Conservation (phyloP, 2,888 invertebrate genomes). For the Eristalinus sepulchralis region DNA sequence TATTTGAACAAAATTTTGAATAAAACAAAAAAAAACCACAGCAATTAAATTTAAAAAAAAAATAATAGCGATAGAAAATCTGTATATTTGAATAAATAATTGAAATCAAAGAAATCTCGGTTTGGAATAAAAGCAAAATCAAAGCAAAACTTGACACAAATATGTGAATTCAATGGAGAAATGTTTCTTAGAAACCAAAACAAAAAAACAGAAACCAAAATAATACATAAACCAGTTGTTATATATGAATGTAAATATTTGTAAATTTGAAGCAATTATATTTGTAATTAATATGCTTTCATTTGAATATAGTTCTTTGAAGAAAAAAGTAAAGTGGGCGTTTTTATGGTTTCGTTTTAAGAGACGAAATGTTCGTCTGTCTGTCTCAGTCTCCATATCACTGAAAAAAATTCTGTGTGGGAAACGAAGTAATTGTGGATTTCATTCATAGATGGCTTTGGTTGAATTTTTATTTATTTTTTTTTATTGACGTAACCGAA, state of each 20-base stretch:
- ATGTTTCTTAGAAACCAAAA: background rate
- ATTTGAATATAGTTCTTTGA: constrained; percentile 80
- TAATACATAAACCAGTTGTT: constrained; percentile 56
- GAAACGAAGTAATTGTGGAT: no score
- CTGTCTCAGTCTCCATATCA: no score
- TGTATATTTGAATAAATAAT: background rate
- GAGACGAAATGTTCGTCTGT: no score
- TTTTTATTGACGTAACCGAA: no score
- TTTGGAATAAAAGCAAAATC: background rate
- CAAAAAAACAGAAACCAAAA: constrained; percentile 2
- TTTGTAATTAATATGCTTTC: constrained; percentile 76
- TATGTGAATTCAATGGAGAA: background rate
- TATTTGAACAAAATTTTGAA: background rate
- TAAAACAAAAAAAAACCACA: background rate
- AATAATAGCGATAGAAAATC: background rate
- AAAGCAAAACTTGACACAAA: background rate
- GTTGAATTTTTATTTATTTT: no score
- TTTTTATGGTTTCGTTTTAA: constrained; percentile 12
- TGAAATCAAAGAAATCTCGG: no score
- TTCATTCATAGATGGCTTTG: no score
- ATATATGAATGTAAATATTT: constrained; percentile 71
- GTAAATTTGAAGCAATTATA: constrained; percentile 69
- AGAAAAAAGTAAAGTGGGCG: constrained; percentile 74
- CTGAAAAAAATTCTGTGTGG: no score
- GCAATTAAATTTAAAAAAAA: background rate